Evolutionary conservation across 1,140 invertebrate species (phyloP), one percentile per base, ranked within the genome.

Genomic region (Cherax quadricarinatus): DNA sequence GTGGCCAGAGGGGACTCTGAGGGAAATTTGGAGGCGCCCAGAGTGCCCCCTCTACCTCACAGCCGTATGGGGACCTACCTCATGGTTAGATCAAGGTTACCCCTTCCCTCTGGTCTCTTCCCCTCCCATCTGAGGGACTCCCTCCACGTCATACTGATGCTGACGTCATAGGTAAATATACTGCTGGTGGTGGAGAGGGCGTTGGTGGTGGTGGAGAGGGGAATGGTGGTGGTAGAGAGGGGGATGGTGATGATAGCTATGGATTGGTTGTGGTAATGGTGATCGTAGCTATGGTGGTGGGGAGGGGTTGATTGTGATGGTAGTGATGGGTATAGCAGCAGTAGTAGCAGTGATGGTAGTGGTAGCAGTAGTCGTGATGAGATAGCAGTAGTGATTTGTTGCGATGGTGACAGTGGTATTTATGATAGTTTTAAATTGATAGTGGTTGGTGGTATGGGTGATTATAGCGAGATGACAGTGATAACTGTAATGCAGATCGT

Each of bases 21-120:
- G 62, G 62, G 62, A 18, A 66, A 5, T 85, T 41, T 85, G 70
- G 60, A 30, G 60, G 62, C 83, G 83, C 83, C 83, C 62, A 70
- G 60, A 16, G 83, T n/a, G n/a, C 70, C 70, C n/a, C 70, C 66
- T 14, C 62, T 18, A 0, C 62, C 62, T 18, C 53, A 10, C 53
- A 57, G 53, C 30, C 30, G 30, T 41, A 41, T 41, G 30, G 30
- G 30, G 30, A 41, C 30, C 30, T 41, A 41, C 30, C 30, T 41
- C 30, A 41, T 41, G 30, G 30, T 41, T 41, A 41, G 30, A 41
- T 41, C 30, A 41, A 41, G 30, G 30, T 41, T 41, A 41, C 30
- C 30, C 53, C 53, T 14, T 18, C 18, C 16, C 66, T 18, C 30
- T 41, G 30, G 30, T 41, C 30, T 41, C 0, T 41, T 41, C 30